Evolutionary conservation across 2,797 vertebrate species (phyloP).

Genomic region (Halcyon chelicuti): DNA sequence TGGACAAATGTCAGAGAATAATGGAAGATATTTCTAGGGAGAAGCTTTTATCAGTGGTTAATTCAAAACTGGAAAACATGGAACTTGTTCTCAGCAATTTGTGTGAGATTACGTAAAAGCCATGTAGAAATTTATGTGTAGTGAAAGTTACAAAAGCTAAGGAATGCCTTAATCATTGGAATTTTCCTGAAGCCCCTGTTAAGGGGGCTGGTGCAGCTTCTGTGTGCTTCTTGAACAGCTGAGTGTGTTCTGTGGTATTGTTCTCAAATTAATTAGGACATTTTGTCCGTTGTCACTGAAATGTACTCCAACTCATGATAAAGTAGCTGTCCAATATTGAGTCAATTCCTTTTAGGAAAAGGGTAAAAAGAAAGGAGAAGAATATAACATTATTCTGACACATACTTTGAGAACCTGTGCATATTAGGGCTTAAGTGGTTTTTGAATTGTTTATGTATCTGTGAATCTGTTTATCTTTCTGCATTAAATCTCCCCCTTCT

Average conservation of each 20-base stretch:
- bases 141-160: not conserved
- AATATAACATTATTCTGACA: not conserved
- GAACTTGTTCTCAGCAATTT: not conserved
- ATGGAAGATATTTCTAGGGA: not conserved
- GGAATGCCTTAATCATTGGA: not conserved
- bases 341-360: not conserved
- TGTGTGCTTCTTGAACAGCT: not conserved
- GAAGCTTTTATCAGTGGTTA: not conserved
- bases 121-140: not conserved
- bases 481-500: not conserved
- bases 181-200: not conserved
- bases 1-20: not conserved
- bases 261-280: slow-evolving; percentile 27
- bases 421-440: not conserved
- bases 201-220: not conserved
- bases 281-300: slow-evolving; percentile 11
- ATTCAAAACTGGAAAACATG: not conserved
- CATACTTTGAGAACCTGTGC: not conserved
- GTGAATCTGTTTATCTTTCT: not conserved
- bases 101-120: not conserved
- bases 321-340: not conserved
- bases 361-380: not conserved
- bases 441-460: not conserved
- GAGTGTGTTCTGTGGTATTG: not conserved
- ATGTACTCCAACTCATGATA: not conserved